Base-by-base conservation (phyloP, 2,797 vertebrate genomes). In the Myotis daubentonii region DNA sequence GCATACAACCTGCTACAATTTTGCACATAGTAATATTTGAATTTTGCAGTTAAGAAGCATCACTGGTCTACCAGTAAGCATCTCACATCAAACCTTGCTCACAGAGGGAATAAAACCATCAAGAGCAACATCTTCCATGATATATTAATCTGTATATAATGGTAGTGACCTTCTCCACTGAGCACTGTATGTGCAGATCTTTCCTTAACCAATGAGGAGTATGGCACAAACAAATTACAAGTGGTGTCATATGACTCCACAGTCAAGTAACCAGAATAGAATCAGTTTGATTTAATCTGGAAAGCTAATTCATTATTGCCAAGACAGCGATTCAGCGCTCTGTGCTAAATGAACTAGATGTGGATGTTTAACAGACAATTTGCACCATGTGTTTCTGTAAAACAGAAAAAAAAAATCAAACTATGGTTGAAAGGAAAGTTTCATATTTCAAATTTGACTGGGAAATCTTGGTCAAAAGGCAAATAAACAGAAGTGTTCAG, bases 221-320 rank as follows among this genome's bases (percentile, higher is more conserved):
- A 76, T 84, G 47, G 25, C 78, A 28, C 88, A 94, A 97, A 74
- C 38, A 95, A 70, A 94, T 92, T 97, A 53, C 89, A 95, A 93
- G 41, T 70, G 36, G 10, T 55, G 70, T 95, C 94, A 49, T 47
- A 55, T 96, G 97, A 74, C 25, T 96, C 92, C 80, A 17, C 9
- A 89, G 91, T 94, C 75, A 85, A 89, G 19, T 97, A 76, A 89
- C 79, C 62, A 92, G 83, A 91, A 5, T 47, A 57, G 62, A 79
- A 95, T 76, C 96, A 87, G 70, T 95, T 94, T 92, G 28, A 86
- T 20, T 92, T 85, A 93, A 41, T 94, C 91, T 96, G 41, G 22
- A 96, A 97, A 81, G 62, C 53, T 92, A 95, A 68, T 66, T 95
- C 83, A 89, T 76, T 95, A 97, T 44, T 87, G 25, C 4, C 79